Evolutionary conservation across 2,797 vertebrate species (phyloP).

Genomic region (Alectoris magna): DNA sequence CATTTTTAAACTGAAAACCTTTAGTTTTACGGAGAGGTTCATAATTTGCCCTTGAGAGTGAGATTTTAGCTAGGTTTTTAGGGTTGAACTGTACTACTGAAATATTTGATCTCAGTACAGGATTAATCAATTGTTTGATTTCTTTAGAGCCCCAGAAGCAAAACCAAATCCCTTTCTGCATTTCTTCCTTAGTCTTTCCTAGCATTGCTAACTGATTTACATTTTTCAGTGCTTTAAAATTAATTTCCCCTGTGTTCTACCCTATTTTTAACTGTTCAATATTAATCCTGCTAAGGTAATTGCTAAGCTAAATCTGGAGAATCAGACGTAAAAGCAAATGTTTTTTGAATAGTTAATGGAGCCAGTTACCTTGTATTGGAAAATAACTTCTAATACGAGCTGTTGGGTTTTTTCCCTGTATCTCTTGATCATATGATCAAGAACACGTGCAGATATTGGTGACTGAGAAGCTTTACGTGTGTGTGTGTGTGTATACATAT

Average conservation of each 20-base stretch:
- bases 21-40: neutral
- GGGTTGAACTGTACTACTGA: neutral
- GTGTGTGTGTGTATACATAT: neutral
- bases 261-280: conserved; percentile 35
- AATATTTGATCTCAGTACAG: conserved; percentile 20
- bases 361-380: neutral
- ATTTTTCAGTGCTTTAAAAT: conserved; percentile 36
- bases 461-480: neutral
- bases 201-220: conserved; percentile 33
- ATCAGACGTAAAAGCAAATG: conserved; percentile 1
- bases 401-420: neutral
- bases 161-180: neutral
- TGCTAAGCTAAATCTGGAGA: conserved; percentile 2
- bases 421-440: neutral
- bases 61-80: neutral
- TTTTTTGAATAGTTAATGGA: neutral
- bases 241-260: conserved; percentile 41
- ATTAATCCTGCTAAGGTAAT: conserved; percentile 2
- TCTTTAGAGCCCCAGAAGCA: conserved; percentile 42
- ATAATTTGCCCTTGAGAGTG: neutral
- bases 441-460: neutral
- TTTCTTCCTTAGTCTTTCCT: conserved; percentile 32
- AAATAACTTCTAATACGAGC: neutral
- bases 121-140: conserved; percentile 47
- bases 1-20: neutral